phyloP scores from a whole-genome alignment of 2,113 vertebrate genomes.

The Callocephalon fimbriatum region DNA sequence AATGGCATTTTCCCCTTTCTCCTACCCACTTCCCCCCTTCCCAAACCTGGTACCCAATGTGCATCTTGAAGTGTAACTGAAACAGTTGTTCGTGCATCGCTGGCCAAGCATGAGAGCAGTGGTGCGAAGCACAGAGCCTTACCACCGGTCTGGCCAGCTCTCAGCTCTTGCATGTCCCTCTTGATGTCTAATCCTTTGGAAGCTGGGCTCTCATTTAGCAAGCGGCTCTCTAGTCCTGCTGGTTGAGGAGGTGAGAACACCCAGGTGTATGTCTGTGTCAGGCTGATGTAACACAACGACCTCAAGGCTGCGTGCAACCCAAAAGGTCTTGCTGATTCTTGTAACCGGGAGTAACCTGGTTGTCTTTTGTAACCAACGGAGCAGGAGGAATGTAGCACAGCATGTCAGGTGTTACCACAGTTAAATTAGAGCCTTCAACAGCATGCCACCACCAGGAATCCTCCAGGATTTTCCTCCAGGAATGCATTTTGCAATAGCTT shows the following conservation, averaged over 20 bases:
- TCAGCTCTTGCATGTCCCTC: not conserved
- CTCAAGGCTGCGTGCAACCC: rapidly evolving
- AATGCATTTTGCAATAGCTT: not conserved
- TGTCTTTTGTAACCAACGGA: not conserved
- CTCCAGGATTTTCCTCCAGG: not conserved
- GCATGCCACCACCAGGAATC: rapidly evolving
- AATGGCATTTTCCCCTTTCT: not conserved
- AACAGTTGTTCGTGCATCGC: not conserved
- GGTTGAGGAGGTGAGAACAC: not conserved
- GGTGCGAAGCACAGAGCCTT: not conserved
- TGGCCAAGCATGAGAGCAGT: not conserved
- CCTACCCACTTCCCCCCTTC: rapidly evolving
- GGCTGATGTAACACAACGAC: not conserved
- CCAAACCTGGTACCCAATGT: rapidly evolving
- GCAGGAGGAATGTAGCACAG: not conserved
- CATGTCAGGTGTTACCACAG: not conserved
- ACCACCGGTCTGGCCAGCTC: rapidly evolving
- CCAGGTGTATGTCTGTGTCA: rapidly evolving
- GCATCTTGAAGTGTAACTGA: not conserved
- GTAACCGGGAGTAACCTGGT: not conserved
- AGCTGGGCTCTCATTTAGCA: not conserved
- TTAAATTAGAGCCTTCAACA: not conserved
- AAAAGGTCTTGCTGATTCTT: not conserved
- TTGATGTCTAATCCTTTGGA: not conserved
- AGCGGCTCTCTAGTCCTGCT: not conserved